Percentiles rank a stretch among this genome's conserved stretches.
Conservation (phyloP, 53 echinoderm and acorn worm genomes). For the Hippasteria phrygiana region DNA sequence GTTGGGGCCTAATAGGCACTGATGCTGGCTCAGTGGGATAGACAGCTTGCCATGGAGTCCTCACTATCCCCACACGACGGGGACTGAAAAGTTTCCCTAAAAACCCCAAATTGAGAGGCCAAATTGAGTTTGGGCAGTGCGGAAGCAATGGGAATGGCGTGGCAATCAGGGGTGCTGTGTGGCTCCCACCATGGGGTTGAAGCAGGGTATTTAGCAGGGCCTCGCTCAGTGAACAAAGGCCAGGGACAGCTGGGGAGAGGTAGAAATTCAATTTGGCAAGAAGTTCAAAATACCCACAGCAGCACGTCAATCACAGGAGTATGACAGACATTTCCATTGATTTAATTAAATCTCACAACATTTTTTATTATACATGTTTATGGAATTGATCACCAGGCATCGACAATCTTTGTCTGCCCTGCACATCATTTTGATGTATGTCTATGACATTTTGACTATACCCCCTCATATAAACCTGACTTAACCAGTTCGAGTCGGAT, state of each 20-base stretch:
- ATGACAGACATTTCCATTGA: slow-evolving; percentile 22
- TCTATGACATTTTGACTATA: too few relatives aligned
- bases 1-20: slow-evolving; percentile 44
- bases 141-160: slow-evolving; percentile 5
- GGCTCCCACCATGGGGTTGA: slow-evolving; percentile 34
- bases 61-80: neutral
- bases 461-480: too few relatives aligned
- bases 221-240: neutral
- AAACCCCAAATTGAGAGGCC: slow-evolving; percentile 1
- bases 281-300: neutral
- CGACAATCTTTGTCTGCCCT: too few relatives aligned
- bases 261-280: neutral
- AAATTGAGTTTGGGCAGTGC: slow-evolving; percentile 47
- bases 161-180: neutral
- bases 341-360: neutral
- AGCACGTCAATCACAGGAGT: slow-evolving; percentile 39
- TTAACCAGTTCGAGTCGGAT: too few relatives aligned
- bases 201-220: neutral
- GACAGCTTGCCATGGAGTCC: slow-evolving; percentile 1
- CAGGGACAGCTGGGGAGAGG: slow-evolving; percentile 27
- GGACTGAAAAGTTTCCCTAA: slow-evolving; percentile 13
- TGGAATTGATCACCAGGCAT: too few relatives aligned
- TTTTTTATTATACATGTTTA: too few relatives aligned
- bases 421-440: too few relatives aligned
- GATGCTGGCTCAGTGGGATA: slow-evolving; percentile 49